Base-by-base conservation (phyloP, 2,113 vertebrate species). In the Alaudala cheleensis region DNA sequence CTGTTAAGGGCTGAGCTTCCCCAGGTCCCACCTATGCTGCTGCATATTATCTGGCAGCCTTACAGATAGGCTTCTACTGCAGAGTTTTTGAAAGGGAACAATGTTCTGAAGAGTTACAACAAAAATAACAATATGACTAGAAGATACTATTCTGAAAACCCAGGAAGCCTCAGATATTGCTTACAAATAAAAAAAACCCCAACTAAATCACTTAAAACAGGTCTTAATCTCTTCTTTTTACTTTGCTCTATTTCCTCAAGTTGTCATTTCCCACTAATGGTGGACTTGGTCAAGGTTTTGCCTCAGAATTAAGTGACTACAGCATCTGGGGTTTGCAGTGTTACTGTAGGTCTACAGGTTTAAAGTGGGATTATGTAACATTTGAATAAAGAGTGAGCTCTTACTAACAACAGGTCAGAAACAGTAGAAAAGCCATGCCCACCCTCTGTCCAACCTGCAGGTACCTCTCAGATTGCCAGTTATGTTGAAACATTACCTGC, bases 401-500 rank as follows among this genome's bases (percentile, higher is more conserved):
- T 14, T 26, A 88, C 21, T 62, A 84, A 60, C 23, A 79, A 61
- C 24, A 71, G 40, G 40, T 6, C 60, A 37, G 39, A 91, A 84
- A 20, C 26, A 70, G 29, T 18, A 69, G 39, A 20, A 71, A 86
- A 89, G 25, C 19, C 60, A 81, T 11, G 6, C 34, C 20, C 2
- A 2, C 13, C 15, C 2, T 0, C 66, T 53, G 21, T 40, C 9
- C 78, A 87, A 8, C 31, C 73, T 64, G 54, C n/a, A 77, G 62
- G 11, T 18, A 88, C 19, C 47, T 31, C 62, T 80, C 86, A 51
- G 54, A 82, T 78, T 8, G 17, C 44, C 8, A 12, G 31, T 29
- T 42, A 10, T 19, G 40, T 12, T 42, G 60, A 31, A 90, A 62
- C 51, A 65, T 92, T 98, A 99, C 99, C 98, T 97, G 98, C 86